Percentiles rank a stretch among this genome's conserved stretches.
phyloP scores from a whole-genome alignment of 2,797 vertebrate species.

The Silurus lanzhouensis region DNA sequence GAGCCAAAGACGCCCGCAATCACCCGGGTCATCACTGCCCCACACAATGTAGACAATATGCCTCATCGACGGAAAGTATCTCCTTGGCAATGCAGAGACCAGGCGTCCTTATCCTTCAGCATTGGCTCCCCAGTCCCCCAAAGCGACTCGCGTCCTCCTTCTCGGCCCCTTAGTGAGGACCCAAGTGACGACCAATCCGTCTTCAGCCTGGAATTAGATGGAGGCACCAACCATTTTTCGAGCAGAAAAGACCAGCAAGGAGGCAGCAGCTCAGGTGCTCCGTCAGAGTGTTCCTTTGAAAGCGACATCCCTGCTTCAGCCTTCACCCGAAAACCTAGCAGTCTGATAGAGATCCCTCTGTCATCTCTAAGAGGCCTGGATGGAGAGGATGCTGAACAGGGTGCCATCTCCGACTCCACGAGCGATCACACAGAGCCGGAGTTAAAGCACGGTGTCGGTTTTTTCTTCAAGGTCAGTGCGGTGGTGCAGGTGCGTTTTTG shows the following conservation, averaged over 20 bases:
- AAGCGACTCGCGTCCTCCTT: constrained; percentile 69
- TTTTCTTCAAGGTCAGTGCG: constrained; percentile 86
- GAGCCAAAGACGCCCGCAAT: constrained; percentile 76
- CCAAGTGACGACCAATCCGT: constrained; percentile 71
- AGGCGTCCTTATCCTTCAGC: constrained; percentile 86
- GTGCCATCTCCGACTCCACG: constrained; percentile 74
- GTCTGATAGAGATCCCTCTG: constrained; percentile 85
- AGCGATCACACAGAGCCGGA: constrained; percentile 80
- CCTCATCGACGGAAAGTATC: constrained; percentile 85
- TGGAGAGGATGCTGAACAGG: constrained; percentile 70
- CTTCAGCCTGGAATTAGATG: constrained; percentile 75
- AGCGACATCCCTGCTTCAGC: constrained; percentile 71
- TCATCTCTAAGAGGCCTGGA: constrained; percentile 72
- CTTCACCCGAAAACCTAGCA: constrained; percentile 73
- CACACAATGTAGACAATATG: constrained; percentile 85
- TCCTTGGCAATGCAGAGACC: constrained; percentile 81
- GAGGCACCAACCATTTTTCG: constrained; percentile 55
- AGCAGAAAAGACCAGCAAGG: constrained; percentile 63
- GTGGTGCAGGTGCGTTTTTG: not conserved
- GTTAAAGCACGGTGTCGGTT: constrained; percentile 76
- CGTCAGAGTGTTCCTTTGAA: constrained; percentile 82
- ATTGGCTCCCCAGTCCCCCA: constrained; percentile 67
- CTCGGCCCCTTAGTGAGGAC: constrained; percentile 62
- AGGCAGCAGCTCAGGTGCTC: constrained; percentile 77
- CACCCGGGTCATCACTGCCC: constrained; percentile 78